These are phyloP conservation scores for Dasypolia templi DNA, from an alignment of 2,888 invertebrate species.

Conservation along the genomic window DNA sequence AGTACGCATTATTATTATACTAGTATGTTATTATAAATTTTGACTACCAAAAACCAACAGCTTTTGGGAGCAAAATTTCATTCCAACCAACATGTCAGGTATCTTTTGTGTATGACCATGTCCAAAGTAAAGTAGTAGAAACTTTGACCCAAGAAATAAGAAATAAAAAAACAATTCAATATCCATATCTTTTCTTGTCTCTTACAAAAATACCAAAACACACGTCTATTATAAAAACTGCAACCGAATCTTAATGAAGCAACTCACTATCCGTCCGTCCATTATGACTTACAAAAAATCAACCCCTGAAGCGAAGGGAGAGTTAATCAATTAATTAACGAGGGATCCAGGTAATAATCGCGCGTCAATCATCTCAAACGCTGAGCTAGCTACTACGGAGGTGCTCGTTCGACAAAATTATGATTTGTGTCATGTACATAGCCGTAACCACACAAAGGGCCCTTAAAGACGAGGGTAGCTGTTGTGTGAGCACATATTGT, in stretches of 20 bases:
- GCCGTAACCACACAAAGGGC: constrained; percentile 29
- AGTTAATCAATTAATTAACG: constrained; percentile 63
- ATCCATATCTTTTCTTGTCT: neutral
- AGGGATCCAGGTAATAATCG: constrained; percentile 62
- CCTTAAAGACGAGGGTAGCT: constrained; percentile 38
- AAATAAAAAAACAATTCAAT: neutral
- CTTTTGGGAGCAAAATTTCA: neutral
- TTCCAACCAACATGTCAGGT: neutral
- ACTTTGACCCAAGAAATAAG: neutral
- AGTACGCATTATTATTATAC: neutral
- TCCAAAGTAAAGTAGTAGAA: neutral
- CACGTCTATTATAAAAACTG: too few species aligned
- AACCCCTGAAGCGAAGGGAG: constrained; percentile 35
- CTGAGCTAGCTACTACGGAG: constrained; percentile 12
- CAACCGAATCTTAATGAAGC: too few species aligned
- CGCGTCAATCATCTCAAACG: constrained; percentile 54
- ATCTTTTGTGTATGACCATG: too few species aligned
- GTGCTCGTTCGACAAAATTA: constrained; percentile 36
- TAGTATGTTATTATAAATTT: neutral
- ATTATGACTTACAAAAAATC: constrained; percentile 49
- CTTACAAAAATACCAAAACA: neutral
- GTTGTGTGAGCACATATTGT: constrained; percentile 50
- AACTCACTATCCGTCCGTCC: constrained; percentile 14
- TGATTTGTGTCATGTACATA: constrained; percentile 49
- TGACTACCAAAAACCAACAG: neutral